Evolutionary conservation across 2,888 invertebrate species (phyloP).

Genomic region (Nowickia ferox): DNA sequence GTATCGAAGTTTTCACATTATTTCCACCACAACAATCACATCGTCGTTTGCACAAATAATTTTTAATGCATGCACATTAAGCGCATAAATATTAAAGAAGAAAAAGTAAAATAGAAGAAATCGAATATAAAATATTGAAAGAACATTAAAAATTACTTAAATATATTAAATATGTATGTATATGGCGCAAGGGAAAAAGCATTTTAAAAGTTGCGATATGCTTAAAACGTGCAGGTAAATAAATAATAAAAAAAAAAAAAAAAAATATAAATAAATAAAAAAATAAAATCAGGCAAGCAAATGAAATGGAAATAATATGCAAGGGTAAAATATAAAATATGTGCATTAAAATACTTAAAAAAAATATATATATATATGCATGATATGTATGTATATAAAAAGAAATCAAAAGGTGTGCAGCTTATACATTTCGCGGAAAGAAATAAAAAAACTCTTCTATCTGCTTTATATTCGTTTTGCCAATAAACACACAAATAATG

Average conservation of each 20-base stretch:
- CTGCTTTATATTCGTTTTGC: conserved; percentile 22
- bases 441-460: neutral
- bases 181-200: neutral
- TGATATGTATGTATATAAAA: conserved; percentile 5
- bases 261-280: neutral
- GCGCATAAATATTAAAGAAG: conserved; percentile 23
- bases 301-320: conserved; percentile 54
- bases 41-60: neutral
- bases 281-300: conserved; percentile 38
- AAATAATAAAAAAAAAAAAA: conserved; percentile 22
- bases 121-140: conserved; percentile 26
- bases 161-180: neutral
- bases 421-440: conserved; percentile 30
- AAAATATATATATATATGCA: no score
- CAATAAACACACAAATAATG: conserved; percentile 30
- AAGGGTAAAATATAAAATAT: conserved; percentile 11
- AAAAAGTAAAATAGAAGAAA: conserved; percentile 3
- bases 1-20: conserved; percentile 23
- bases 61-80: conserved; percentile 48
- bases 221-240: conserved; percentile 34
- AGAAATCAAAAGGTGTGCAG: conserved; percentile 59
- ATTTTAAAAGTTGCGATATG: conserved; percentile 17
- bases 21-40: conserved; percentile 32
- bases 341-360: conserved; percentile 18
- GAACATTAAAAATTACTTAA: conserved; percentile 48